Conservation (phyloP, 2,888 invertebrate species). For the Drosophila fulvimacula region DNA sequence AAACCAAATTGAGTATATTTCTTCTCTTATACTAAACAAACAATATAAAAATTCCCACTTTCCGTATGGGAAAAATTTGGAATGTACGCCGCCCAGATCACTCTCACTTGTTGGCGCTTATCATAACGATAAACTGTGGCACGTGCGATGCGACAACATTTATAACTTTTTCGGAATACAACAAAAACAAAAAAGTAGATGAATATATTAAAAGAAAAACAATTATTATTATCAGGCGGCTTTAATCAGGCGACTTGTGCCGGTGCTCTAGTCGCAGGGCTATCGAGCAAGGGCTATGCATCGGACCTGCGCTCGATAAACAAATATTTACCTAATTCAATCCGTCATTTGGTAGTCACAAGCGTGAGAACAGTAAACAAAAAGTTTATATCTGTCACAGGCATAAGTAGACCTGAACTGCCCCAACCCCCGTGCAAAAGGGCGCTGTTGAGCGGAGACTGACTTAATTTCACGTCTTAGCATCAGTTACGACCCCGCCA, state of each 20-base stretch:
- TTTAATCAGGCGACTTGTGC: conserved; percentile 68
- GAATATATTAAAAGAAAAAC: conserved; percentile 72
- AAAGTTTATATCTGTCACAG: conserved; percentile 53
- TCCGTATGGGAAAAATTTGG: neutral
- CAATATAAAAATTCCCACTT: neutral
- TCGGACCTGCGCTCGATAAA: conserved; percentile 70
- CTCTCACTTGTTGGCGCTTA: conserved; percentile 41
- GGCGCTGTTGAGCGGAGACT: conserved; percentile 50
- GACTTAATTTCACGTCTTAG: conserved; percentile 60
- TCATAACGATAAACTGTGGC: conserved; percentile 63
- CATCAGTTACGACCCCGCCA: conserved; percentile 53
- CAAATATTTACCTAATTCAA: conserved; percentile 84
- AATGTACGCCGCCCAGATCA: neutral
- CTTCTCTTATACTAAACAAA: neutral
- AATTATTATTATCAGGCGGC: conserved; percentile 71
- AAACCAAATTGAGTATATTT: neutral
- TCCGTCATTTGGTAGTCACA: conserved; percentile 85
- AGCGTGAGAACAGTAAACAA: conserved; percentile 85
- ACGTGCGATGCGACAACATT: conserved; percentile 49
- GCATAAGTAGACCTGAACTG: conserved; percentile 40
- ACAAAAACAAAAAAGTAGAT: conserved; percentile 45
- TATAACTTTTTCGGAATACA: conserved; percentile 47
- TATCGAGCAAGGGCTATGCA: conserved; percentile 76
- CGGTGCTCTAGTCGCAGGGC: conserved; percentile 51
- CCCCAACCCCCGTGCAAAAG: neutral